Percentiles rank a stretch among this genome's conserved stretches.
Conservation (phyloP, 2,113 vertebrate species). For the Verasper variegatus region DNA sequence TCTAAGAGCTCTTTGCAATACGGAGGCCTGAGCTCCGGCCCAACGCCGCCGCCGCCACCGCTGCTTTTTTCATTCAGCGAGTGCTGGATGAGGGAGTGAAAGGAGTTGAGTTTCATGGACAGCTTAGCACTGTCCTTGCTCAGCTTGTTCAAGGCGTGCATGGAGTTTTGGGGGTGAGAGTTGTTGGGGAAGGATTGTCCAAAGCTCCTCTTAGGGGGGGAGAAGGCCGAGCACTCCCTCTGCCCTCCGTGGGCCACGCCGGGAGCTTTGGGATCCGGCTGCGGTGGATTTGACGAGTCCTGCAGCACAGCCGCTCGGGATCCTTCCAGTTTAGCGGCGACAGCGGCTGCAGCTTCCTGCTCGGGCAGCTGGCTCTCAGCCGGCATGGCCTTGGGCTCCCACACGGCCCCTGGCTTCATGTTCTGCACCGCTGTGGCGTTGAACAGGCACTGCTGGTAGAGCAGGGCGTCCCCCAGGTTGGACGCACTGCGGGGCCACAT, state of each 20-base stretch:
- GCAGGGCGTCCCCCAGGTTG: slow-evolving; percentile 88
- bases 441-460: slow-evolving; percentile 94
- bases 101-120: slow-evolving; percentile 87
- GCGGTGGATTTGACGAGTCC: slow-evolving; percentile 57
- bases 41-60: slow-evolving; percentile 44
- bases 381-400: slow-evolving; percentile 86
- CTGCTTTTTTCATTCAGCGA: slow-evolving; percentile 81
- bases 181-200: slow-evolving; percentile 83
- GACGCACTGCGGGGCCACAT: slow-evolving; percentile 91
- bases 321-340: slow-evolving; percentile 84
- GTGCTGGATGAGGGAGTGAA: slow-evolving; percentile 90
- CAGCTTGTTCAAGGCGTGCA: slow-evolving; percentile 84
- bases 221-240: slow-evolving; percentile 93
- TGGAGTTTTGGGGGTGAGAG: slow-evolving; percentile 58
- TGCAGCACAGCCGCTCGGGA: slow-evolving; percentile 77
- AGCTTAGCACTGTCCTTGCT: slow-evolving; percentile 86
- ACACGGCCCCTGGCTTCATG: slow-evolving; percentile 87
- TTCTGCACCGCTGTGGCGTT: slow-evolving; percentile 90
- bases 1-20: slow-evolving; percentile 89
- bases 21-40: slow-evolving; percentile 81
- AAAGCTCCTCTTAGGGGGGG: slow-evolving; percentile 88
- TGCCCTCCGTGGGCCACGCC: slow-evolving; percentile 77
- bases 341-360: slow-evolving; percentile 65
- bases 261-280: slow-evolving; percentile 73
- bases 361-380: slow-evolving; percentile 82